Conservation (phyloP, 2,888 invertebrate genomes). For the Syrphus vitripennis region DNA sequence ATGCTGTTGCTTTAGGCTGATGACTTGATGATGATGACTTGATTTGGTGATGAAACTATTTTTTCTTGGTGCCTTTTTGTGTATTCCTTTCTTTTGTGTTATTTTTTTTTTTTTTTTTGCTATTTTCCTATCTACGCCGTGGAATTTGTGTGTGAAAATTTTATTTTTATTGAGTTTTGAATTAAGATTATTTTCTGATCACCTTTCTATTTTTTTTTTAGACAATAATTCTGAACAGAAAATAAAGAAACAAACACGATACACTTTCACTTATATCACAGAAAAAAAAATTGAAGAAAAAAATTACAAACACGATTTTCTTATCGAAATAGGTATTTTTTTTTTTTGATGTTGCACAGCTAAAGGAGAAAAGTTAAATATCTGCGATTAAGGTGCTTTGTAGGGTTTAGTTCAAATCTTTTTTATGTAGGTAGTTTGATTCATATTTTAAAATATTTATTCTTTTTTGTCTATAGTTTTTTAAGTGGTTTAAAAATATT, state of each 20-base stretch:
- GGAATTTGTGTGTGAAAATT: slow-evolving; percentile 24
- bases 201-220: not conserved
- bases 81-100: slow-evolving; percentile 42
- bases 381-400: not conserved
- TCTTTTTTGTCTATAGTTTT: slow-evolving; percentile 18
- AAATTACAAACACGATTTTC: not conserved
- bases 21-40: slow-evolving; percentile 10
- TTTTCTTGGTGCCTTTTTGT: slow-evolving; percentile 19
- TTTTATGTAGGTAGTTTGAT: not conserved
- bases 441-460: not conserved
- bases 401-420: not conserved
- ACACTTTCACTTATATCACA: slow-evolving; percentile 64
- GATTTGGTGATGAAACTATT: slow-evolving; percentile 60
- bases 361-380: not conserved
- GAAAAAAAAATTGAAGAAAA: not conserved
- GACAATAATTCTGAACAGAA: not conserved
- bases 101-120: slow-evolving; percentile 23
- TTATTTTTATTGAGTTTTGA: not conserved
- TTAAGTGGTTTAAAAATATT: slow-evolving; percentile 8
- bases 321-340: slow-evolving; percentile 19
- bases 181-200: slow-evolving; percentile 40
- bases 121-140: slow-evolving; percentile 47
- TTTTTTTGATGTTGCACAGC: not conserved
- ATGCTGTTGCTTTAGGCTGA: not conserved
- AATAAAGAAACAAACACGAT: not conserved